phyloP scores from a whole-genome alignment of 2,113 vertebrate genomes.

The Glareola pratincola region DNA sequence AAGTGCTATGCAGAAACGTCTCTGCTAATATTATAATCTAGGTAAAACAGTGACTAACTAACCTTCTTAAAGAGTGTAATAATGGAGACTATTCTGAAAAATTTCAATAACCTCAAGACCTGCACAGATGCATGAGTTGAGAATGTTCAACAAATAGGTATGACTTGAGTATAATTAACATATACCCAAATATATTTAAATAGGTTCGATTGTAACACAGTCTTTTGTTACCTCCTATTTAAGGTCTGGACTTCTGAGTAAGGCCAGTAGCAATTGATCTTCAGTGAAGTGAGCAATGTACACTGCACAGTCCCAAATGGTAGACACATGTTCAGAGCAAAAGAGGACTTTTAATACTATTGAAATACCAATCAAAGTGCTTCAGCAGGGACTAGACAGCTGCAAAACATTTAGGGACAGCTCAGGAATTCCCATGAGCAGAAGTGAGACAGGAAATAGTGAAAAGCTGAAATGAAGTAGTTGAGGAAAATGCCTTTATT shows the following conservation, averaged over 20 bases:
- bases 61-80: not conserved
- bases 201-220: not conserved
- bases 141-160: not conserved
- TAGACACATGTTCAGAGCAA: constrained; percentile 22
- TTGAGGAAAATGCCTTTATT: constrained; percentile 33
- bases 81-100: not conserved
- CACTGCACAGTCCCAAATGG: constrained; percentile 31
- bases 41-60: not conserved
- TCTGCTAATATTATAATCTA: not conserved
- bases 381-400: constrained; percentile 32
- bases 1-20: not conserved
- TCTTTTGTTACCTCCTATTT: not conserved
- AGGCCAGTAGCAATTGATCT: constrained; percentile 28
- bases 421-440: constrained; percentile 53
- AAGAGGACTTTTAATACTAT: constrained; percentile 22
- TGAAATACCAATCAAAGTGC: constrained; percentile 31
- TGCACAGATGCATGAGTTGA: not conserved
- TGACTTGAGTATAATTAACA: constrained; percentile 1
- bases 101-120: not conserved
- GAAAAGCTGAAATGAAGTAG: constrained; percentile 37
- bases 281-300: not conserved
- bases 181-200: not conserved
- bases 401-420: constrained; percentile 57
- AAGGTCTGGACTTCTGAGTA: constrained; percentile 23
- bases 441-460: constrained; percentile 44